phyloP scores from a whole-genome alignment of 2,113 vertebrate species.

The Halcyon senegalensis region DNA sequence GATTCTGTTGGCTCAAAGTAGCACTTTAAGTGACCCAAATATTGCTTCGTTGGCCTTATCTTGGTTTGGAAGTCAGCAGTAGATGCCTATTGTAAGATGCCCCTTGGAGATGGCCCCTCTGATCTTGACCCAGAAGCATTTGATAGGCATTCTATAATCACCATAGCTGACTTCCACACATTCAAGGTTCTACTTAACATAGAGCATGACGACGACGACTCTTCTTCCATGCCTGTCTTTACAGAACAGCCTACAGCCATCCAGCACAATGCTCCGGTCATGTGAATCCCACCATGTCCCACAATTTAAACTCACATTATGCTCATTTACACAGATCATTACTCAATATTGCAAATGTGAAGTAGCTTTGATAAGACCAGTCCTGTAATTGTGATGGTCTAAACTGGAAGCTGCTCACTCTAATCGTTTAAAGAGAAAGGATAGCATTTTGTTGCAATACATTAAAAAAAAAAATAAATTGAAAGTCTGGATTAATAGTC shows the following conservation, averaged over 20 bases:
- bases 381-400: not conserved
- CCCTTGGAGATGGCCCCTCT: not conserved
- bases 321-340: not conserved
- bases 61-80: not conserved
- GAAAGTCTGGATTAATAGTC: not conserved
- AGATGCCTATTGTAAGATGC: not conserved
- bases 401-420: not conserved
- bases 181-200: not conserved
- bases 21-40: not conserved
- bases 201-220: not conserved
- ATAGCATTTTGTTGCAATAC: not conserved
- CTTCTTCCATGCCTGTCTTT: not conserved
- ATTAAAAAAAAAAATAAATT: not conserved
- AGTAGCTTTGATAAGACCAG: not conserved
- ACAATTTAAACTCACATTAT: not conserved
- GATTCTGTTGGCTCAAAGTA: not conserved
- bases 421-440: not conserved
- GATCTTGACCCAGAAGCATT: not conserved
- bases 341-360: not conserved
- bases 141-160: not conserved
- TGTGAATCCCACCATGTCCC: fast-evolving
- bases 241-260: not conserved
- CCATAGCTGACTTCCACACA: not conserved
- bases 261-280: not conserved
- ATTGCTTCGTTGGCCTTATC: not conserved